Evolutionary conservation across 2,888 invertebrate genomes (phyloP), one percentile per base, ranked within the genome.

Genomic region (Rutpela maculata): DNA sequence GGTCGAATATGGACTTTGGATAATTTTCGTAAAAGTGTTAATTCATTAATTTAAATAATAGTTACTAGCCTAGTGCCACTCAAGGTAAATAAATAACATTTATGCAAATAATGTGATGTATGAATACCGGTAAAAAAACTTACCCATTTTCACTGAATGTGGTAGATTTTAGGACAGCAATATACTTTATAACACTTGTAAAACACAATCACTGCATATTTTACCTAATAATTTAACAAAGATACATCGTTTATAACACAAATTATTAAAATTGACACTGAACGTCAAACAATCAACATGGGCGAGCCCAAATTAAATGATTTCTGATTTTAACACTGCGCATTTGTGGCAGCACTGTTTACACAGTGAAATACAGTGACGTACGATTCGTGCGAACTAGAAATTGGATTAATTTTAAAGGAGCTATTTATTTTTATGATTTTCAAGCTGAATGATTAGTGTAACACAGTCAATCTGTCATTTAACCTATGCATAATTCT

Each of bases 271-370:
- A 85, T 83, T 85, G 83, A 81, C 82, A 83, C 72, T 35, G 71
- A 70, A 78, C 75, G 56, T 67, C 77, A 80, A 77, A 71, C 72
- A 84, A 83, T 85, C 85, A 86, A 86, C 85, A 87, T 87, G 88
- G 88, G 87, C 88, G 87, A 88, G 87, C 85, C 88, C 86, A 85
- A 85, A 85, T 80, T 80, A 77, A 59, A 71, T 70, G 80, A 76
- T 70, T 74, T 70, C 60, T 65, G 56, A 59, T 57, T 65, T 77
- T 74, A 71, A 69, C 81, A 80, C 84, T 70, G 78, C 78, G 80
- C 82, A 75, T 75, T 78, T 72, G 73, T 80, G 79, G 79, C 78
- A 79, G 77, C 78, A 81, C 81, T 65, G 31, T 35, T 35, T 18
- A 10, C 50, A 50, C 4, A 62, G 31, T 35, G 11, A 59, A 19